Conservation (phyloP, 1,140 invertebrate species). For the Zaprionus lachaisei region DNA sequence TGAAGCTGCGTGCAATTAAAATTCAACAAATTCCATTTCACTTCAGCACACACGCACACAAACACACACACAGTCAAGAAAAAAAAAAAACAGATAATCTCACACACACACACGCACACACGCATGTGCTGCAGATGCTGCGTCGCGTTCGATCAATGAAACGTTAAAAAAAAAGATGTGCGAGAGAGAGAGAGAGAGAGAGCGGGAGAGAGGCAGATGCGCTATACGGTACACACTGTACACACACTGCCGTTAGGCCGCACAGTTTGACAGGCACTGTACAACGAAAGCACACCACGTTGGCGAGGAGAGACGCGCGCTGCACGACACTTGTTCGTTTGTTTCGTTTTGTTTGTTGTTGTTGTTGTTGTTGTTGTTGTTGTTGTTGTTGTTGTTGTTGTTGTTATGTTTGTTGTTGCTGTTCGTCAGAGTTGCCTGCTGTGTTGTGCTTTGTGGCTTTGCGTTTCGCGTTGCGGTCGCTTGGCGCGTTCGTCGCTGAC, state of each 20-base stretch:
- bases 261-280: slow-evolving; percentile 30
- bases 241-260: slow-evolving; percentile 58
- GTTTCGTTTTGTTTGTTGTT: neutral
- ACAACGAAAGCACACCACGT: neutral
- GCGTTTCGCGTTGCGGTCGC: slow-evolving; percentile 51
- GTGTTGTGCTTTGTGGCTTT: slow-evolving; percentile 4
- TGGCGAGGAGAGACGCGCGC: neutral
- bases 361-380: neutral
- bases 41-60: slow-evolving; percentile 46
- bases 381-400: neutral
- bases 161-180: slow-evolving; percentile 7
- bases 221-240: slow-evolving; percentile 17
- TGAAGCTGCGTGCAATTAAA: slow-evolving; percentile 76
- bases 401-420: neutral
- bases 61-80: slow-evolving; percentile 1
- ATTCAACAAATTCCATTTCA: slow-evolving; percentile 79
- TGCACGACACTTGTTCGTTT: slow-evolving; percentile 34
- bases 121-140: slow-evolving; percentile 26
- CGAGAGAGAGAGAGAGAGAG: neutral
- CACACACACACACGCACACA: slow-evolving; percentile 19
- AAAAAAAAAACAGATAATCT: slow-evolving; percentile 26
- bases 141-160: slow-evolving; percentile 37
- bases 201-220: neutral
- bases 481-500: slow-evolving; percentile 58
- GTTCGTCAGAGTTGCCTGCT: neutral